phyloP scores from a whole-genome alignment of 2,888 invertebrate species.

The Eilema depressum region DNA sequence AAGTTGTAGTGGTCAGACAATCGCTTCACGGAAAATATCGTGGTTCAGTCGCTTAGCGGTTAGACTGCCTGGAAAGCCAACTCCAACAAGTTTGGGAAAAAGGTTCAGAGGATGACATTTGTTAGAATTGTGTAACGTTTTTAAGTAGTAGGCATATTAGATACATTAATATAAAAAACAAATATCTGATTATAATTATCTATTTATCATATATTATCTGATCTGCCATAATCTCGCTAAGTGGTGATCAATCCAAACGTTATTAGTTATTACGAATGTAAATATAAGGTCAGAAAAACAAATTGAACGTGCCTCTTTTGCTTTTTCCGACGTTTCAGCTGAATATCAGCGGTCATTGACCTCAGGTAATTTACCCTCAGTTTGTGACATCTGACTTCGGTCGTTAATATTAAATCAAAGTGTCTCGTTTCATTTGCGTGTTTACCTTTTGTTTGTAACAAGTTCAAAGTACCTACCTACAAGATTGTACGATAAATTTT shows the following conservation, averaged over 20 bases:
- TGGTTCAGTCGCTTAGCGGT: no score
- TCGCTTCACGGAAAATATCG: no score
- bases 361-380: not conserved
- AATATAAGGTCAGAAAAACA: not conserved
- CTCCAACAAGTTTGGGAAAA: no score
- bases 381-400: not conserved
- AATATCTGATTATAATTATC: not conserved
- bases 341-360: not conserved
- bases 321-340: not conserved
- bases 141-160: not conserved
- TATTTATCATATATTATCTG: conserved; percentile 2
- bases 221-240: not conserved
- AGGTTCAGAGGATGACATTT: no score
- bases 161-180: not conserved
- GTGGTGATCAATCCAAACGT: not conserved
- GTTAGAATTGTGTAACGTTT: no score
- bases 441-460: not conserved
- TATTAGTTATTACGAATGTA: not conserved
- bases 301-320: not conserved
- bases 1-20: no score
- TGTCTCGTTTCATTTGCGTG: not conserved
- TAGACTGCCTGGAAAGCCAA: no score
- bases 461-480: not conserved
- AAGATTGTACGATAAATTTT: no score
- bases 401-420: not conserved